A percentile compares a stretch with the other conserved stretches of the same genome.
phyloP scores from a whole-genome alignment of 2,888 invertebrate genomes.

The Pteria penguin region DNA sequence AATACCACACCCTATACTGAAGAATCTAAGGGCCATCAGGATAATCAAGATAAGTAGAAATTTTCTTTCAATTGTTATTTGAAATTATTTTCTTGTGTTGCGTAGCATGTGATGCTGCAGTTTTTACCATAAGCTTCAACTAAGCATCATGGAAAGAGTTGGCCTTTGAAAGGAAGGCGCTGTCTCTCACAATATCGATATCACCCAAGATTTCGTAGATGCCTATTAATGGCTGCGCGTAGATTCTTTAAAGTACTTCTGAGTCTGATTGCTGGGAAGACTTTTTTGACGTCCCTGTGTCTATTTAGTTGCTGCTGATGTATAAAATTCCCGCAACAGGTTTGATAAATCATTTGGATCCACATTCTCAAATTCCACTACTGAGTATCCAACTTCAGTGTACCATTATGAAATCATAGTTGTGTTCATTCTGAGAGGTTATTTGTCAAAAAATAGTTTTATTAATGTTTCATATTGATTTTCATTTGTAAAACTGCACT shows the following conservation, averaged over 20 bases:
- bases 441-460: too few relatives aligned
- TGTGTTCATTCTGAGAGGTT: too few relatives aligned
- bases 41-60: neutral
- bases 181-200: conserved; percentile 14
- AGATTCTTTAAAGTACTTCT: conserved; percentile 28
- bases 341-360: neutral
- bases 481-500: too few relatives aligned
- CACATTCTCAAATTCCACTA: neutral
- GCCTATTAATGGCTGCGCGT: conserved; percentile 24
- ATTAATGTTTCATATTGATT: too few relatives aligned
- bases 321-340: conserved; percentile 7
- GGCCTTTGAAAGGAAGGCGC: neutral
- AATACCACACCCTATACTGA: conserved; percentile 26
- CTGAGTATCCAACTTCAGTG: neutral
- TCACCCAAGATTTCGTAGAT: conserved; percentile 4
- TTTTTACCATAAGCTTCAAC: conserved; percentile 9
- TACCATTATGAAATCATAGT: neutral
- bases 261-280: neutral
- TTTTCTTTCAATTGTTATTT: neutral
- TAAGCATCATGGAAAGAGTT: conserved; percentile 14
- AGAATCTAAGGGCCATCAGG: conserved; percentile 4
- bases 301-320: conserved; percentile 22
- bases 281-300: conserved; percentile 19
- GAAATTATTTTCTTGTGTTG: conserved; percentile 11
- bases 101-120: conserved; percentile 12